Evolutionary conservation across 2,797 vertebrate species (phyloP).

Genomic region (Semaprochilodus insignis): DNA sequence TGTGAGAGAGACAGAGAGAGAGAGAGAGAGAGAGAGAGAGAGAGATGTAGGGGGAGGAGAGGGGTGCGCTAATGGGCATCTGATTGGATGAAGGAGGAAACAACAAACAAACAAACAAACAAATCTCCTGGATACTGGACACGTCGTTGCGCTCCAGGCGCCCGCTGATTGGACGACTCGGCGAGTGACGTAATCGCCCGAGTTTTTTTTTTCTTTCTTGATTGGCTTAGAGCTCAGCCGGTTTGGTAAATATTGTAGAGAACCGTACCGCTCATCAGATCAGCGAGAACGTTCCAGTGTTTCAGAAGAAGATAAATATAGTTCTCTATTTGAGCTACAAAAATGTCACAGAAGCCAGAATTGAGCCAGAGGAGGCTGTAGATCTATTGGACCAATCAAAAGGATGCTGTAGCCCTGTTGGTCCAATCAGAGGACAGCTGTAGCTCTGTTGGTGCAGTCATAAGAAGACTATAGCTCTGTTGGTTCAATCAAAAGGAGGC

Average conservation of each 20-base stretch:
- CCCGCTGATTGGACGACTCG: not conserved
- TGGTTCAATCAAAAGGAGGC: too few relatives aligned
- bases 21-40: not conserved
- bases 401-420: not conserved
- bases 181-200: not conserved
- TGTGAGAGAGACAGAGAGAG: too few relatives aligned
- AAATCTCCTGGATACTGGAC: not conserved
- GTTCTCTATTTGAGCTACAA: too few relatives aligned
- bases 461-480: too few relatives aligned
- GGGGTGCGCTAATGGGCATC: not conserved
- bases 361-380: not conserved
- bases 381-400: not conserved
- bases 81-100: not conserved
- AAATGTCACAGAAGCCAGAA: not conserved
- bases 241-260: too few relatives aligned
- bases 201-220: not conserved
- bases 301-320: not conserved
- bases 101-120: conserved; percentile 1
- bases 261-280: not conserved
- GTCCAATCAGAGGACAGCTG: not conserved
- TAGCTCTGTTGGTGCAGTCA: too few relatives aligned
- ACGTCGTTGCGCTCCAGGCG: not conserved
- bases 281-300: not conserved
- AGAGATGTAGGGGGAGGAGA: not conserved
- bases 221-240: not conserved